Conservation (phyloP, 1,140 invertebrate species). For the Telenomus remus region DNA sequence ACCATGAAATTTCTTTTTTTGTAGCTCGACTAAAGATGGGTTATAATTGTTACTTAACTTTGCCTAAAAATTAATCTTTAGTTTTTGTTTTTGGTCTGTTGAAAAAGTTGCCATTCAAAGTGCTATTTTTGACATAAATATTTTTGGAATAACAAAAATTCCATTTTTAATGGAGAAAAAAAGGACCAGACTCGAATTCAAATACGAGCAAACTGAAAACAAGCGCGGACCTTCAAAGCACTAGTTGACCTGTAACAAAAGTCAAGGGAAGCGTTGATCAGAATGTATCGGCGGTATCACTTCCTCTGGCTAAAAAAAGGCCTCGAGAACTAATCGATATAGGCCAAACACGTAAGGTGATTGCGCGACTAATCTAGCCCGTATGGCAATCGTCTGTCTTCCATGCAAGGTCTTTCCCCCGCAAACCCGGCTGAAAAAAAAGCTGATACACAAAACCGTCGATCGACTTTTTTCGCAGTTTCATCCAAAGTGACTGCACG, state of each 20-base stretch:
- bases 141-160: too few species aligned
- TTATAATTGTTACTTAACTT: too few species aligned
- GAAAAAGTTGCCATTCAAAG: too few species aligned
- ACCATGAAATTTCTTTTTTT: too few species aligned
- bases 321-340: conserved; percentile 68
- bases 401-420: conserved; percentile 63
- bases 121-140: too few species aligned
- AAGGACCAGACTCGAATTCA: too few species aligned
- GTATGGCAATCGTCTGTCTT: conserved; percentile 65
- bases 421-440: conserved; percentile 5
- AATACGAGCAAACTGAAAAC: too few species aligned
- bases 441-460: conserved; percentile 2
- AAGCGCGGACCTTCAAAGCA: conserved; percentile 11
- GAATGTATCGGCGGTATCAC: conserved; percentile 29
- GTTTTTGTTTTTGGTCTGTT: too few species aligned
- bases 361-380: conserved; percentile 64
- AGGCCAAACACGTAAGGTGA: conserved; percentile 61
- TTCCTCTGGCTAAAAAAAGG: conserved; percentile 47
- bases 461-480: conserved; percentile 33
- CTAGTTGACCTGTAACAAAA: neutral
- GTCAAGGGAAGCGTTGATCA: conserved; percentile 23
- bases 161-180: too few species aligned
- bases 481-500: conserved; percentile 32
- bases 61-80: too few species aligned
- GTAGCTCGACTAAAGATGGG: too few species aligned